A percentile compares a stretch with the other conserved stretches of the same genome.
phyloP scores from a whole-genome alignment of 2,113 vertebrate genomes.

The Nothoprocta perdicaria region DNA sequence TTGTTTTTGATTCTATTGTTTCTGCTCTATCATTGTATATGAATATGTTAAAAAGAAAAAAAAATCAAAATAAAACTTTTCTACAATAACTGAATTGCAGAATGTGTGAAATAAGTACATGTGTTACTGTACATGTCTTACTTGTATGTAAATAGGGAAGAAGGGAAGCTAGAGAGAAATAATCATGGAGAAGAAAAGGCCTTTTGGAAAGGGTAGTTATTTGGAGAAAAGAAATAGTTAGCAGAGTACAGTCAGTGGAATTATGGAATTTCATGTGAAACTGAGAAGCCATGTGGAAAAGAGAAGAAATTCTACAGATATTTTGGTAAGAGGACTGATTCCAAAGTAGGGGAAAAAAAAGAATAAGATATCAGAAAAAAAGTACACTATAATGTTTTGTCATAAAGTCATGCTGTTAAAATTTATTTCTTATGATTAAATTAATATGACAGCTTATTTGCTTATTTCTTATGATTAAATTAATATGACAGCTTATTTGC shows the following conservation, averaged over 20 bases:
- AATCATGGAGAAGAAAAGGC: not conserved
- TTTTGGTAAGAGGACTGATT: not conserved
- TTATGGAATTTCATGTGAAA: not conserved
- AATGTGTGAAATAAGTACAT: not conserved
- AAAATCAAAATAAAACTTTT: not conserved
- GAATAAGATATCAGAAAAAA: not conserved
- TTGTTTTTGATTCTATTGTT: not conserved
- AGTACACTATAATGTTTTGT: not conserved
- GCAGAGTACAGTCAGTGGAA: not conserved
- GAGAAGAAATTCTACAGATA: not conserved
- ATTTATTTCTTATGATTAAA: not conserved
- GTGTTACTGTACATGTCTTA: not conserved
- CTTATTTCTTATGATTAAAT: not conserved
- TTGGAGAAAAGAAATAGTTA: not conserved
- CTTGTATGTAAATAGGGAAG: not conserved
- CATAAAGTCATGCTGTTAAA: not conserved
- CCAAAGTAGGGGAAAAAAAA: not conserved
- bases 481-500: not conserved
- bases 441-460: not conserved
- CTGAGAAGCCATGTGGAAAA: not conserved
- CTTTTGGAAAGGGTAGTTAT: not conserved
- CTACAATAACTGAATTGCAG: not conserved
- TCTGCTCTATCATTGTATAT: not conserved
- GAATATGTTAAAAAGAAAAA: accelerated
- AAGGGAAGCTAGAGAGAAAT: not conserved